These are phyloP conservation scores for Wasmannia auropunctata DNA, from an alignment of 1,140 invertebrate genomes.

Conservation along the genomic window DNA sequence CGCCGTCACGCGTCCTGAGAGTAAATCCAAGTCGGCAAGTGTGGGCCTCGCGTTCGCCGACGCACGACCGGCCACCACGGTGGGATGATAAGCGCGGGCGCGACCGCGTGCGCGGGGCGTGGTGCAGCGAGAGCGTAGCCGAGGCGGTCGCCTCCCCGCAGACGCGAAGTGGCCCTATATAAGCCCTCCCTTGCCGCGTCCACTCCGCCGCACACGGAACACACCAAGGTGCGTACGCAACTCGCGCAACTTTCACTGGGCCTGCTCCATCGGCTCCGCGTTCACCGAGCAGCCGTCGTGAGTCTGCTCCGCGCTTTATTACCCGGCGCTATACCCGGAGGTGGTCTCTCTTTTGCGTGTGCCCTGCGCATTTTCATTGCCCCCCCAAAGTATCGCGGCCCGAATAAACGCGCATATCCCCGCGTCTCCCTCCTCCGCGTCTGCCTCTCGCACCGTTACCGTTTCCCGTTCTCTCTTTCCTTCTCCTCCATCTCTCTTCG, in stretches of 20 bases:
- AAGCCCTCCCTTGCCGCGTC: slow-evolving; percentile 71
- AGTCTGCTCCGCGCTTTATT: slow-evolving; percentile 73
- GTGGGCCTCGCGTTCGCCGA: slow-evolving; percentile 22
- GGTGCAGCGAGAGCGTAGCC: slow-evolving; percentile 76
- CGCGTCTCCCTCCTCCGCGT: slow-evolving; percentile 57
- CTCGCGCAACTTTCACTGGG: slow-evolving; percentile 92
- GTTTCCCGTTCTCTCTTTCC: slow-evolving; percentile 7
- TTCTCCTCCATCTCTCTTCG: background rate
- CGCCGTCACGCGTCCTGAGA: slow-evolving; percentile 66
- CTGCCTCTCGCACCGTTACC: background rate
- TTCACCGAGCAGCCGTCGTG: slow-evolving; percentile 74
- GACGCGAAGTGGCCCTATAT: slow-evolving; percentile 71
- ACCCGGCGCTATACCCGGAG: slow-evolving; percentile 76
- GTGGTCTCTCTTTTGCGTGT: slow-evolving; percentile 77
- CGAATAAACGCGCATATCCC: slow-evolving; percentile 76
- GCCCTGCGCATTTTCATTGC: slow-evolving; percentile 80
- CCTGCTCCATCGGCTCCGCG: slow-evolving; percentile 87
- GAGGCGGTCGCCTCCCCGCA: slow-evolving; percentile 72
- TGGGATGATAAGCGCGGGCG: slow-evolving; percentile 64
- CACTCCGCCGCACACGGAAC: slow-evolving; percentile 85
- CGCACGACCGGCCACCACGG: slow-evolving; percentile 48
- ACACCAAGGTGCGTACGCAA: slow-evolving; percentile 96
- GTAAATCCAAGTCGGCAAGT: slow-evolving; percentile 45
- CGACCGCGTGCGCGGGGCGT: slow-evolving; percentile 73
- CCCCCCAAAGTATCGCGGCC: slow-evolving; percentile 73